phyloP scores from a whole-genome alignment of 2,888 invertebrate genomes.

The Sussaba pulchella region DNA sequence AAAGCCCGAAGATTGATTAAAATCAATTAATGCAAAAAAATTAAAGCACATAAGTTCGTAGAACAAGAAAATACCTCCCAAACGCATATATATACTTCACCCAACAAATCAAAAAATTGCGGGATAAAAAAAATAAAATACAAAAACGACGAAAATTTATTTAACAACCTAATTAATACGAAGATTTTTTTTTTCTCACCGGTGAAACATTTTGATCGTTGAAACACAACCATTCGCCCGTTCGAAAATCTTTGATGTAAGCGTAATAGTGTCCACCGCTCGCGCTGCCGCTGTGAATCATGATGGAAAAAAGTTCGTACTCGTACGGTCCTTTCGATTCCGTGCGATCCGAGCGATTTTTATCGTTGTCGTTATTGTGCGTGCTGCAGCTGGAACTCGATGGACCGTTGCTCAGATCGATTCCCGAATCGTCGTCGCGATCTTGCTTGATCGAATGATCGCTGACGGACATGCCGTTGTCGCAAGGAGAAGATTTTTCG shows the following conservation, averaged over 20 bases:
- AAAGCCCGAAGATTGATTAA: too few species aligned
- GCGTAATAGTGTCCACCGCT: slow-evolving; percentile 97
- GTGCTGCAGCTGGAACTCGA: slow-evolving; percentile 82
- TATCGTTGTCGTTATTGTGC: slow-evolving; percentile 85
- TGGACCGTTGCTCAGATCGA: slow-evolving; percentile 86
- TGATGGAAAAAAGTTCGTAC: slow-evolving; percentile 95
- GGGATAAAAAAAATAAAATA: too few species aligned
- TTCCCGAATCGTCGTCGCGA: slow-evolving; percentile 89
- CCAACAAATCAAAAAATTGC: too few species aligned
- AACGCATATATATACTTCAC: too few species aligned
- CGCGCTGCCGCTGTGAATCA: slow-evolving; percentile 96
- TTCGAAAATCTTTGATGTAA: slow-evolving; percentile 93
- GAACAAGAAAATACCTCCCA: too few species aligned
- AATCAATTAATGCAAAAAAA: too few species aligned
- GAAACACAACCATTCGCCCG: slow-evolving; percentile 93
- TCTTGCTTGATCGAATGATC: slow-evolving; percentile 76
- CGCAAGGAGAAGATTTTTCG: slow-evolving; percentile 85
- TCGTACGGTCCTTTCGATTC: slow-evolving; percentile 88
- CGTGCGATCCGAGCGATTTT: slow-evolving; percentile 82
- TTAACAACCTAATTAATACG: too few species aligned
- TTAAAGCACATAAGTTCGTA: too few species aligned
- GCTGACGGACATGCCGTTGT: slow-evolving; percentile 75
- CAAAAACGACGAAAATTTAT: too few species aligned
- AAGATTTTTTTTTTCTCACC: too few species aligned
- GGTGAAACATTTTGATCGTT: slow-evolving; percentile 93